Percentiles rank a stretch among this genome's conserved stretches.
phyloP scores from a whole-genome alignment of 2,113 vertebrate genomes.

The Rhinolophus sinicus region DNA sequence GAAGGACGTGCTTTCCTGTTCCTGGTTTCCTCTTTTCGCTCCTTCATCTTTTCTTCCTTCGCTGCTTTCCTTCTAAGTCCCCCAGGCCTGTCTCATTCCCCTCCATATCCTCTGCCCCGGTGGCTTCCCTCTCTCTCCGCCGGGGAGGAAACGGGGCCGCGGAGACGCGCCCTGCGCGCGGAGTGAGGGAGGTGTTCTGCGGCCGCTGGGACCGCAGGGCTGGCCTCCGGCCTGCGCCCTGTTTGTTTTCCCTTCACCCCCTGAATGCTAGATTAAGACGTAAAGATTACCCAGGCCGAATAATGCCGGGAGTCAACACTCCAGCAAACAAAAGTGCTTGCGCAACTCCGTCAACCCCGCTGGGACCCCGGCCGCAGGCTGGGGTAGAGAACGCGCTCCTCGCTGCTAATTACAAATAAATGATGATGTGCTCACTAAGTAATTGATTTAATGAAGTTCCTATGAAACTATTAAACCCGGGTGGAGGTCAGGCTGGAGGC shows the following conservation, averaged over 20 bases:
- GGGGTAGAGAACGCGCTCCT: conserved; percentile 85
- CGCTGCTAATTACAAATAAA: conserved; percentile 91
- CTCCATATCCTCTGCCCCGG: background rate
- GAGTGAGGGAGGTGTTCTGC: background rate
- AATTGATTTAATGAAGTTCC: conserved; percentile 98
- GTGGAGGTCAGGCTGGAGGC: conserved; percentile 91
- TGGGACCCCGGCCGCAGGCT: conserved; percentile 83
- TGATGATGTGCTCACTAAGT: conserved; percentile 91
- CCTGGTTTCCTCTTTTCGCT: background rate
- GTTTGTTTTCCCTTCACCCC: conserved; percentile 84
- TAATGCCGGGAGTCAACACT: conserved; percentile 87
- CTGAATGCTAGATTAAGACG: conserved; percentile 85
- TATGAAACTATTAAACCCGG: conserved; percentile 93
- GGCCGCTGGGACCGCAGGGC: background rate
- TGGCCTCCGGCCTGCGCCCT: conserved; percentile 73
- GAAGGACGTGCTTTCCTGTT: conserved; percentile 62
- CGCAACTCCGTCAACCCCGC: conserved; percentile 84
- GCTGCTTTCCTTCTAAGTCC: background rate
- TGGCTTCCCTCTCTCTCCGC: background rate
- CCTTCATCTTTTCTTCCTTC: background rate
- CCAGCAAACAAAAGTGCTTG: conserved; percentile 85
- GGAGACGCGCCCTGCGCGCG: background rate
- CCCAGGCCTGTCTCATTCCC: background rate
- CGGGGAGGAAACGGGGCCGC: background rate
- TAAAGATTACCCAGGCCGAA: conserved; percentile 85